These are phyloP conservation scores for Vidua chalybeata DNA, from an alignment of 2,113 vertebrate genomes.

Conservation along the genomic window DNA sequence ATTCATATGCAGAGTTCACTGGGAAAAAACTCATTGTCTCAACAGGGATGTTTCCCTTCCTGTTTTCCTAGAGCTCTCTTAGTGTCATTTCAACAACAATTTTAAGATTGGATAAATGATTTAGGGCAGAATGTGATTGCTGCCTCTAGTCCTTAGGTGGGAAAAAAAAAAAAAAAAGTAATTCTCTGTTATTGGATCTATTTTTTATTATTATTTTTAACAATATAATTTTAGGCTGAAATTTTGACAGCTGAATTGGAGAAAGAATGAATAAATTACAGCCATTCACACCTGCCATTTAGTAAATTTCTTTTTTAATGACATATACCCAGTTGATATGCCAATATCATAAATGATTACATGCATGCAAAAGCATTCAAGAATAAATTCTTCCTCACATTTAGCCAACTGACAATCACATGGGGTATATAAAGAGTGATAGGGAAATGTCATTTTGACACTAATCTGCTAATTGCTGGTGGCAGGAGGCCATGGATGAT, in stretches of 20 bases:
- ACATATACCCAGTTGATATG: neutral
- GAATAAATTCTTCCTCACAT: neutral
- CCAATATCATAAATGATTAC: neutral
- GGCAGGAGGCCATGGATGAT: neutral
- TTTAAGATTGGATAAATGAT: neutral
- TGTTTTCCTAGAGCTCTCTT: neutral
- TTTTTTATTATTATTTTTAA: constrained; percentile 29
- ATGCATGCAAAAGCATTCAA: neutral
- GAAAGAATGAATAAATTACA: constrained; percentile 49
- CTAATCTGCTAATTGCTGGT: neutral
- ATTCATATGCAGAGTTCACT: neutral
- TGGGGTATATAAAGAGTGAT: neutral
- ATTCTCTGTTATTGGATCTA: neutral
- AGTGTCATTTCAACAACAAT: neutral
- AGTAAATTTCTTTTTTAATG: constrained; percentile 3
- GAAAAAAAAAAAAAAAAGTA: neutral
- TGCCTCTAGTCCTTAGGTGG: neutral
- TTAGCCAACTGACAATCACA: constrained; percentile 13
- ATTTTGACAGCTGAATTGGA: constrained; percentile 34
- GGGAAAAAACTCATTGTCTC: neutral
- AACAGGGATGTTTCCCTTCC: neutral
- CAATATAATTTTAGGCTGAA: constrained; percentile 4
- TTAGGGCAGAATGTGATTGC: neutral
- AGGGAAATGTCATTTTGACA: neutral
- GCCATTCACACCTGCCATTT: constrained; percentile 35